Conservation (phyloP, 2,888 invertebrate genomes). For the Enoplolaimus lenunculus region DNA sequence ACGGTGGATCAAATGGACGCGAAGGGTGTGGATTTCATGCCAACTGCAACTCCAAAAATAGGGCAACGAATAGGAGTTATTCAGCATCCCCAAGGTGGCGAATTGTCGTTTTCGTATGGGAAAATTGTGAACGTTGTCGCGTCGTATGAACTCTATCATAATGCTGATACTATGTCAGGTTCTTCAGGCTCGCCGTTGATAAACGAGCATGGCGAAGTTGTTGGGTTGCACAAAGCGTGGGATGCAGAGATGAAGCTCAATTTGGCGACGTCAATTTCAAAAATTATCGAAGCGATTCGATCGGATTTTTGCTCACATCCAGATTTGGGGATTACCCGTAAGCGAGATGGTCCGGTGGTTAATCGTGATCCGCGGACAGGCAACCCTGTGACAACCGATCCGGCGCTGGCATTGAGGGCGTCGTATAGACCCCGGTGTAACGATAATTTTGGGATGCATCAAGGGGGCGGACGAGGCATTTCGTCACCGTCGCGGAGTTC, state of each 20-base stretch:
- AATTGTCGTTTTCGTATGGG: slow-evolving; percentile 13
- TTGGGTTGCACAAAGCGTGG: slow-evolving; percentile 16
- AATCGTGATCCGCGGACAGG: slow-evolving; percentile 17
- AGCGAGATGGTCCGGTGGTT: background rate
- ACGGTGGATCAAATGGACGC: slow-evolving; percentile 9
- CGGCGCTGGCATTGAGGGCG: slow-evolving; percentile 6
- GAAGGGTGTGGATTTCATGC: slow-evolving; percentile 14
- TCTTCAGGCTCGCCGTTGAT: slow-evolving; percentile 16
- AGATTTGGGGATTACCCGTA: slow-evolving; percentile 14
- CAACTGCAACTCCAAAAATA: background rate
- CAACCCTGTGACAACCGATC: slow-evolving; percentile 6
- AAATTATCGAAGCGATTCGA: background rate
- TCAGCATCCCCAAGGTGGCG: slow-evolving; percentile 19
- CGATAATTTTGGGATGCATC: background rate
- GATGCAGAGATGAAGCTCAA: slow-evolving; percentile 2
- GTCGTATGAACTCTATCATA: slow-evolving; percentile 4
- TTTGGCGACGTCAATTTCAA: slow-evolving; percentile 8
- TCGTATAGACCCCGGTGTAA: background rate
- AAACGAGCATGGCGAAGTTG: slow-evolving; percentile 13
- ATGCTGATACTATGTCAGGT: slow-evolving; percentile 17
- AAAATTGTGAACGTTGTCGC: background rate
- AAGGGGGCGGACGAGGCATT: background rate
- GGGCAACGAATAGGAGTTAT: slow-evolving; percentile 11
- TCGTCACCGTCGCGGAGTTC: background rate
- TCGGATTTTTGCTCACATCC: slow-evolving; percentile 2